Base-by-base conservation (phyloP, 2,797 vertebrate species). In the Decapterus maruadsi region DNA sequence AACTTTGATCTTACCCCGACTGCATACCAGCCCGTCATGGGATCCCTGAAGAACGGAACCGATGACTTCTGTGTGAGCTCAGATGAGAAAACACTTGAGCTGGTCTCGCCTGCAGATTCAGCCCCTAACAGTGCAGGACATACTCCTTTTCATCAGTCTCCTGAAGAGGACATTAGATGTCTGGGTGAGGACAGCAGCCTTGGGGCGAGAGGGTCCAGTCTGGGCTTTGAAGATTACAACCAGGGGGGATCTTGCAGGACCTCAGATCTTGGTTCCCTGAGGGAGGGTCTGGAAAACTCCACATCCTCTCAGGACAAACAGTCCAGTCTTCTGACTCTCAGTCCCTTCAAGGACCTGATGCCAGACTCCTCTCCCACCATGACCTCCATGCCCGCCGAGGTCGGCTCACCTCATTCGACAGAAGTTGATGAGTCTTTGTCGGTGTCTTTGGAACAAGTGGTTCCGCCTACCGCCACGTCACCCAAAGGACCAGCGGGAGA, bases 341-440 rank as follows among this genome's bases (percentile, higher is more conserved):
- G 96, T 84, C 96, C 96, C 0, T 94, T 96, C 57, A 94, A 89
- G 22, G 96, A 97, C 0, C 85, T 92, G 0, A 66, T 91, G 53
- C 94, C 93, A 0, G 97, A 97, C 0, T 94, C 95, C 6, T 97
- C 96, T 0, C 94, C 95, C 7, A 96, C 96, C 0, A 72, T 96
- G 72, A 96, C 96, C 7, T 97, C 97, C 0, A 88, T 97, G 89
- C 96, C 96, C 0, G 96, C 97, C 0, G 97, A 97, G 83, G 95
- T 97, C 16, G 94, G 96, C 12, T 98, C 97, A 0, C 97, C 97
- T 0, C 97, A 96, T 61, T 97, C 97, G 40, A 97, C 97, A 0
- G 97, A 98, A 80, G 96, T 97, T 2, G 97, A 98, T 0, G 95
- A 97, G 75, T 97, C 97, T 0, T 92, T 97, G 0, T 97, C 97